Base-by-base conservation (phyloP, 2,888 invertebrate species). In the Scaptomyza caliginosa region DNA sequence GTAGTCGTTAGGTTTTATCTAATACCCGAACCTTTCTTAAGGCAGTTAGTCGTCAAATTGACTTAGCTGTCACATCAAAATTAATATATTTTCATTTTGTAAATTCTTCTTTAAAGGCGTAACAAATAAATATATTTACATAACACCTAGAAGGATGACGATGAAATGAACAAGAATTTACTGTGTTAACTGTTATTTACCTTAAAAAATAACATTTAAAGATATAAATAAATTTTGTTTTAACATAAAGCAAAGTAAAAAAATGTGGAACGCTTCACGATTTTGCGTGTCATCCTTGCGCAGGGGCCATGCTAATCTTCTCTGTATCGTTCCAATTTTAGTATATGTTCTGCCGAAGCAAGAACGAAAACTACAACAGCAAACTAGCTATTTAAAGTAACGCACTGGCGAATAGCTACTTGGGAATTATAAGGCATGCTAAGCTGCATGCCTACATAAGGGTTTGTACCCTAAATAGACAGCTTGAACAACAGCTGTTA, bases 321-420 rank as follows among this genome's bases (percentile, higher is more conserved):
- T 66, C 65, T 66, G 65, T 66, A 66, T 66, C 65, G 65, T 64
- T 66, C 65, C 65, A 66, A 66, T 66, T 66, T 66, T 66, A 66
- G 65, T 66, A 64, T 50, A 65, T 57, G 65, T 65, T 65, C 57
- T 65, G 65, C 49, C 65, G 65, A 45, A 65, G 56, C 65, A 64
- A 65, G 65, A 64, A 56, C 65, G 23, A 64, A 0, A 0, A 0
- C 0, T 1, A 0, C 0, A 0, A 0, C 2, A 0, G 10, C 10
- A 13, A 30, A 3, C 7, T 0, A 4, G 2, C 7, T 50, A 57
- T 65, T 65, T 65, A 57, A 56, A 26, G 6, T 19, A 7, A 0
- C 0, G 0, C 0, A 2, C 1, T 0, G 32, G 4, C 4, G 1
- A 65, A 65, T 13, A 28, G 16, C 7, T 6, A 57, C 19, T 65